Conservation (phyloP, 2,888 invertebrate genomes). For the Phengaris arion region DNA sequence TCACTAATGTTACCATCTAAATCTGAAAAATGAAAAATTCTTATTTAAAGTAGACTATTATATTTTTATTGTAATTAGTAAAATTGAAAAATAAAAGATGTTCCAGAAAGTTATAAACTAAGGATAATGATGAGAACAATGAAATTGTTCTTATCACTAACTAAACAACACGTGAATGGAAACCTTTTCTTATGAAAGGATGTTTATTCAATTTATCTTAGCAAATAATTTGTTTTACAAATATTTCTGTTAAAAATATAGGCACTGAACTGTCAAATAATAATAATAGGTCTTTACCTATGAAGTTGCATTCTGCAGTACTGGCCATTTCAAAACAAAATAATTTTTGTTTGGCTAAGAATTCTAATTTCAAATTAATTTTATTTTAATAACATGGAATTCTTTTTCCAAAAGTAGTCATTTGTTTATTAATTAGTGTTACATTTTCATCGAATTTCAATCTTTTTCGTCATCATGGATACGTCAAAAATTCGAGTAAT, state of each 20-base stretch:
- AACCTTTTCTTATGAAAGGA: neutral
- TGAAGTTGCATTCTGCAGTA: too few relatives aligned
- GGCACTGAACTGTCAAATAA: neutral
- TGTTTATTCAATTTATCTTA: neutral
- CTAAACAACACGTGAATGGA: neutral
- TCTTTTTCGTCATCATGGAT: too few relatives aligned
- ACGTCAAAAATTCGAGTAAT: too few relatives aligned
- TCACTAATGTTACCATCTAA: slow-evolving; percentile 59
- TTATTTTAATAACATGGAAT: too few relatives aligned
- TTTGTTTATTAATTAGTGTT: too few relatives aligned
- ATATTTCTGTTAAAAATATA: neutral
- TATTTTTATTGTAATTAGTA: neutral
- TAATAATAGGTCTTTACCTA: too few relatives aligned
- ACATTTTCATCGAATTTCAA: too few relatives aligned
- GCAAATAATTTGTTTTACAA: slow-evolving; percentile 20
- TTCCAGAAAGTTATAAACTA: neutral
- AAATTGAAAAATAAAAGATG: neutral
- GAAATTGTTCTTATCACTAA: slow-evolving; percentile 17
- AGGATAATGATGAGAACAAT: slow-evolving; percentile 1
- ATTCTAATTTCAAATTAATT: too few relatives aligned
- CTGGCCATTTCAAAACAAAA: too few relatives aligned
- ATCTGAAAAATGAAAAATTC: slow-evolving; percentile 48
- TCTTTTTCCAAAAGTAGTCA: too few relatives aligned
- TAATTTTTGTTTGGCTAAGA: too few relatives aligned
- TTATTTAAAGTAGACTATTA: neutral